Evolutionary conservation across 2,888 invertebrate genomes (phyloP).

Genomic region (Synanthedon myopaeformis): DNA sequence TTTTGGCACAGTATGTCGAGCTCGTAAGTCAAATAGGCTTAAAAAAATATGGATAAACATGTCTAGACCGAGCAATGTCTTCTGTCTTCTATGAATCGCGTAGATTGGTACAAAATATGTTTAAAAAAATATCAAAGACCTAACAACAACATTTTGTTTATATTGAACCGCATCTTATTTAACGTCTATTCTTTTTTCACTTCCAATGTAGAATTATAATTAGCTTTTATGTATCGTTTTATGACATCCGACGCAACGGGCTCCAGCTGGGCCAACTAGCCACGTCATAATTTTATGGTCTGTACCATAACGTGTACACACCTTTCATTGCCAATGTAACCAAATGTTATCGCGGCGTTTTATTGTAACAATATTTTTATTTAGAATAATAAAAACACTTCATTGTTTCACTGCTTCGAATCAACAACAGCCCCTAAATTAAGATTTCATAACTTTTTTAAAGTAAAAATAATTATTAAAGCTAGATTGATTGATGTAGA

Average conservation of each 20-base stretch:
- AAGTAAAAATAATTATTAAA: too few species aligned
- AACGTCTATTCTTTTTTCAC: constrained; percentile 12
- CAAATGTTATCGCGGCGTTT: background rate
- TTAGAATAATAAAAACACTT: background rate
- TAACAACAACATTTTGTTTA: constrained; percentile 8
- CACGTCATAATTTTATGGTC: constrained; percentile 41
- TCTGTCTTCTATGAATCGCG: too few species aligned
- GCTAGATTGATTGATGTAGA: too few species aligned
- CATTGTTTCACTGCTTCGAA: too few species aligned
- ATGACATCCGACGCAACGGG: constrained; percentile 49
- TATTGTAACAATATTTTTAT: background rate
- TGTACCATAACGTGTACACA: constrained; percentile 7
- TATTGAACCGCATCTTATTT: constrained; percentile 15
- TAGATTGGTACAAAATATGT: too few species aligned
- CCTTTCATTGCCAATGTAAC: background rate
- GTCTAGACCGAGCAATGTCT: too few species aligned
- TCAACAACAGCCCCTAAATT: too few species aligned
- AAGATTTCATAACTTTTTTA: too few species aligned
- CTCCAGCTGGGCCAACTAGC: constrained; percentile 40
- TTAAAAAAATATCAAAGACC: background rate
- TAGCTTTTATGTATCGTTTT: constrained; percentile 54
- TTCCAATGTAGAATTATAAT: constrained; percentile 37
- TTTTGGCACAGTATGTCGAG: too few species aligned
- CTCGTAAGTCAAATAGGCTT: too few species aligned
- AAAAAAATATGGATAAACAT: too few species aligned